Evolutionary conservation across 2,888 invertebrate species (phyloP).

Genomic region (Hipparchia semele): DNA sequence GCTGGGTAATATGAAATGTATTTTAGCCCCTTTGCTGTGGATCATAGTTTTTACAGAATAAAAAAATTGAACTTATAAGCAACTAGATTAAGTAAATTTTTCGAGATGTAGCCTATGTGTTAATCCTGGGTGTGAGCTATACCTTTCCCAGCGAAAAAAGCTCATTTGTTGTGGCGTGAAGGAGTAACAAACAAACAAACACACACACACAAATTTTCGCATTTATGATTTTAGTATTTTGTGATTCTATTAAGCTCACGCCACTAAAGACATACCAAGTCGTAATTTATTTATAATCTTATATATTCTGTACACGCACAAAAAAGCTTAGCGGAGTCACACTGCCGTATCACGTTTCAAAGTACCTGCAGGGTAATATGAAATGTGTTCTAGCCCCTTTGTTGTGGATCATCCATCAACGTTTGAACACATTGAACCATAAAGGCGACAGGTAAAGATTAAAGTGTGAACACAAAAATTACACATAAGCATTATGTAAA

Average conservation of each 20-base stretch:
- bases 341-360: slow-evolving; percentile 37
- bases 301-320: slow-evolving; percentile 11
- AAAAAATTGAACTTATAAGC: too few species aligned
- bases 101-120: too few species aligned
- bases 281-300: slow-evolving; percentile 37
- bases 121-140: too few species aligned
- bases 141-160: too few species aligned
- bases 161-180: too few species aligned
- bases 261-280: neutral
- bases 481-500: too few species aligned
- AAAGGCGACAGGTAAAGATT: slow-evolving; percentile 30
- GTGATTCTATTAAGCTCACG: too few species aligned
- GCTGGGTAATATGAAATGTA: slow-evolving; percentile 34
- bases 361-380: slow-evolving; percentile 32
- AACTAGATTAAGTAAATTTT: too few species aligned
- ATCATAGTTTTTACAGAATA: slow-evolving; percentile 9
- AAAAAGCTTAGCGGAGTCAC: slow-evolving; percentile 36
- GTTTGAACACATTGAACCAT: slow-evolving; percentile 32
- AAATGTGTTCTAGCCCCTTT: slow-evolving; percentile 35
- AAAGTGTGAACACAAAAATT: slow-evolving; percentile 6
- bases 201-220: too few species aligned
- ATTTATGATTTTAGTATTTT: too few species aligned
- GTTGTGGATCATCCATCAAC: slow-evolving; percentile 35
- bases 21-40: slow-evolving; percentile 35
- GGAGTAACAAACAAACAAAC: too few species aligned